Evolutionary conservation across 2,797 vertebrate genomes (phyloP).

Genomic region (Chaunax sp.): DNA sequence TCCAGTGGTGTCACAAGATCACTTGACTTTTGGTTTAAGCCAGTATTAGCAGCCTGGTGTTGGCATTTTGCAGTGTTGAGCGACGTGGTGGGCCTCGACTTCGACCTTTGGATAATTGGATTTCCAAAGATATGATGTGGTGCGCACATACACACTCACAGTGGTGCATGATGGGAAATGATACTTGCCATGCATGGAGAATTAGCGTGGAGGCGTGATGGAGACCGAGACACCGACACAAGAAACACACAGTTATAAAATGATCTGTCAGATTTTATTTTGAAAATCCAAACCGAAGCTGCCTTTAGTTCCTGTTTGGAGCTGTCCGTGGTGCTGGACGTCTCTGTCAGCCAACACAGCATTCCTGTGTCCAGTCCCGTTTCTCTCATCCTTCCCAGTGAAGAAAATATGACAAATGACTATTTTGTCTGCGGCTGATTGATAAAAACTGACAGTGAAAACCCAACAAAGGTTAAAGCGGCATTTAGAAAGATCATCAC

Average conservation of each 20-base stretch:
- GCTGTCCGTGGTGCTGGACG: slow-evolving; percentile 48
- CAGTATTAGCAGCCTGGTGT: slow-evolving; percentile 61
- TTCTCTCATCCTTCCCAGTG: slow-evolving; percentile 16
- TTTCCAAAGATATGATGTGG: slow-evolving; percentile 81
- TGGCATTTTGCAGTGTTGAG: slow-evolving; percentile 80
- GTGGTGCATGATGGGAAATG: slow-evolving; percentile 73
- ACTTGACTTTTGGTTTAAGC: slow-evolving; percentile 59
- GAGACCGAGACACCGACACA: slow-evolving; percentile 36
- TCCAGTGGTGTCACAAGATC: slow-evolving; percentile 60
- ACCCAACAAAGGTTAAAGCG: slow-evolving; percentile 62
- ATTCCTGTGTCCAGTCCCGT: neutral
- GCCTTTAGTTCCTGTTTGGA: slow-evolving; percentile 4
- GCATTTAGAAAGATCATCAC: slow-evolving; percentile 67
- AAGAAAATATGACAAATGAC: slow-evolving; percentile 24
- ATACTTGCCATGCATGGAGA: slow-evolving; percentile 73
- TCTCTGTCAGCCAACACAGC: neutral
- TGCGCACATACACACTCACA: slow-evolving; percentile 51
- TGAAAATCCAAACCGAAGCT: slow-evolving; percentile 19
- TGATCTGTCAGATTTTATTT: slow-evolving; percentile 16
- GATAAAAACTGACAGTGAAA: slow-evolving; percentile 56
- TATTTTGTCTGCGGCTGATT: slow-evolving; percentile 45
- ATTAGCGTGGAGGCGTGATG: slow-evolving; percentile 51
- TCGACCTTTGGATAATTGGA: slow-evolving; percentile 84
- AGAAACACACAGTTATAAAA: slow-evolving; percentile 22
- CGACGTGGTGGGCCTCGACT: slow-evolving; percentile 66